Evolutionary conservation across 2,888 invertebrate species (phyloP).

Genomic region (Helobdella robusta): DNA sequence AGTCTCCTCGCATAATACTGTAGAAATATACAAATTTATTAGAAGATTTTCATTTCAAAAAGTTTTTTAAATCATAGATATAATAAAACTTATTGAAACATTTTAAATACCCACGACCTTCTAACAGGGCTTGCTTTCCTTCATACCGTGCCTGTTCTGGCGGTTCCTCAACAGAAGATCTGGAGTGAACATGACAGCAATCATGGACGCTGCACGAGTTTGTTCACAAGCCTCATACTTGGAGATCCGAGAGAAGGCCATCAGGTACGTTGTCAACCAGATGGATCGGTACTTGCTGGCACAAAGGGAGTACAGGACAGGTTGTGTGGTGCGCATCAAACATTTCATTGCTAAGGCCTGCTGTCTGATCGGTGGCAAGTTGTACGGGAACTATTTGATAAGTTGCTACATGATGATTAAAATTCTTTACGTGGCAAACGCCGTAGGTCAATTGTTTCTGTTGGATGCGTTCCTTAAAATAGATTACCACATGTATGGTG

Average conservation of each 20-base stretch:
- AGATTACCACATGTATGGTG: constrained; percentile 49
- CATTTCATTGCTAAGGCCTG: constrained; percentile 47
- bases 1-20: no score
- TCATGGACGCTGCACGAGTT: constrained; percentile 36
- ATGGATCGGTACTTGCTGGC: constrained; percentile 51
- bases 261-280: constrained; percentile 51
- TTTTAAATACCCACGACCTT: no score
- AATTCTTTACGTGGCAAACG: constrained; percentile 50
- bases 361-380: constrained; percentile 47
- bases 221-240: constrained; percentile 37
- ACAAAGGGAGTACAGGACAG: constrained; percentile 48
- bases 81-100: no score
- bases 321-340: constrained; percentile 46
- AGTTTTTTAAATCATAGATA: no score
- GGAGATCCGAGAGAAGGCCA: constrained; percentile 40
- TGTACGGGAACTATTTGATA: constrained; percentile 52
- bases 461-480: constrained; percentile 52
- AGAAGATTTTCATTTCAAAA: no score
- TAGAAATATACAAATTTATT: no score
- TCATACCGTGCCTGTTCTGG: constrained; percentile 36
- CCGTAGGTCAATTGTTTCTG: constrained; percentile 51
- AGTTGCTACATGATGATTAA: constrained; percentile 51
- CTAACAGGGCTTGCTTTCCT: constrained; percentile 36
- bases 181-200: constrained; percentile 36
- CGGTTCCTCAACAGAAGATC: constrained; percentile 35